Conservation (phyloP, 1,140 invertebrate species). For the Nymphalis io region DNA sequence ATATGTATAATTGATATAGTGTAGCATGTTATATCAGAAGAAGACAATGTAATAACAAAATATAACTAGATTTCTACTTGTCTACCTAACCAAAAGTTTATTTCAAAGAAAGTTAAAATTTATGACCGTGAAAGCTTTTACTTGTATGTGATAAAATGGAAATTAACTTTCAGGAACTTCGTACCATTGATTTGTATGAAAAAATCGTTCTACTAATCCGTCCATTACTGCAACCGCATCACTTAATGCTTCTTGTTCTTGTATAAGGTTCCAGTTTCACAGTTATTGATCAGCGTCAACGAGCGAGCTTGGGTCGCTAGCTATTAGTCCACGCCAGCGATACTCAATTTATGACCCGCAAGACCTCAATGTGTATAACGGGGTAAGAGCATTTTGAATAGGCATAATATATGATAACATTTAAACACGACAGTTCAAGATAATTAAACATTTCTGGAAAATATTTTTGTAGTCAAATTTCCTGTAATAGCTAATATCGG, state of each 20-base stretch:
- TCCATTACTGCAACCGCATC: background rate
- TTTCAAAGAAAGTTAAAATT: too few relatives aligned
- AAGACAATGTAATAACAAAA: too few relatives aligned
- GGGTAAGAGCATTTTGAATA: background rate
- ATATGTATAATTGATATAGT: too few relatives aligned
- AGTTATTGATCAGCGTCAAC: background rate
- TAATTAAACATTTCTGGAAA: background rate
- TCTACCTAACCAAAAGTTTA: too few relatives aligned
- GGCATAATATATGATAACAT: background rate
- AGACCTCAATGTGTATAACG: background rate
- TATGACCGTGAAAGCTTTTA: too few relatives aligned
- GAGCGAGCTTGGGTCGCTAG: background rate
- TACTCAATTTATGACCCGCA: background rate
- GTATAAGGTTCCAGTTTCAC: background rate
- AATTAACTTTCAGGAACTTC: too few relatives aligned
- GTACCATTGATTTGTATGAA: background rate
- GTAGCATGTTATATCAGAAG: too few relatives aligned
- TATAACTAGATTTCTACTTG: too few relatives aligned
- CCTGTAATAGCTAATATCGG: too few relatives aligned
- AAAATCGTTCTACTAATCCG: background rate
- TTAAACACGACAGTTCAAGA: background rate
- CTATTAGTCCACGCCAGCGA: slow-evolving; percentile 8
- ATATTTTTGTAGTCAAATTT: background rate
- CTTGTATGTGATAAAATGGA: too few relatives aligned
- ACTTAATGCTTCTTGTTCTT: slow-evolving; percentile 4